Base-by-base conservation (phyloP, 2,888 invertebrate species). In the Azorinus chamasolen region DNA sequence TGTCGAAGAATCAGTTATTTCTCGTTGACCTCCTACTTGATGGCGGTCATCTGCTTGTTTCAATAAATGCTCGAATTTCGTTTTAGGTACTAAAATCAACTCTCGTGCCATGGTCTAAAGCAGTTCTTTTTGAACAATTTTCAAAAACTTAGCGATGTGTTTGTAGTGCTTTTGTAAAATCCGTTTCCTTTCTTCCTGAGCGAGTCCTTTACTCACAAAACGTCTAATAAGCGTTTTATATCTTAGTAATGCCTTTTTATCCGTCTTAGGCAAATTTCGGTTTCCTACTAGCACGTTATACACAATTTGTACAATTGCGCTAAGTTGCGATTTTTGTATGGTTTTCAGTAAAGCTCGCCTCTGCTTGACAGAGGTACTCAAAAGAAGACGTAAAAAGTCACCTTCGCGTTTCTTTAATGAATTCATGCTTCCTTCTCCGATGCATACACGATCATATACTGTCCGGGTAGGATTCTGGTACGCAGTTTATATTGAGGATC, bases 11-110 rank as follows among this genome's bases (percentile, higher is more conserved):
- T n/a, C n/a, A n/a, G n/a, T n/a, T n/a, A n/a, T n/a, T n/a, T n/a
- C n/a, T n/a, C n/a, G n/a, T n/a, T n/a, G n/a, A n/a, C n/a, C n/a
- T n/a, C n/a, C n/a, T n/a, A n/a, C n/a, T 32, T 37, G 54, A 2
- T 54, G 32, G 14, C 5, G 16, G 14, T 54, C 37, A 14, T 61
- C 46, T 25, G 16, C 6, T 61, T 39, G 61, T 24, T 55, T 61
- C 10, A 73, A 55, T 24, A 73, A 55, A 43, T 62, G 61, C n/a
- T 61, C 73, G 16, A 66, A 73, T 66, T 62, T 48, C 41, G 43
- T 73, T 73, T 73, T 73, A 12, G 62, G 65, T 16, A 72, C 46
- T 18, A 72, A 61, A 3, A 72, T 61, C n/a, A 72, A 55, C 61
- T 72, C 72, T 8, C 25, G 45, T 5, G 72, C 65, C 72, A 72